phyloP scores from a whole-genome alignment of 2,888 invertebrate genomes.

The Mythimna impura region DNA sequence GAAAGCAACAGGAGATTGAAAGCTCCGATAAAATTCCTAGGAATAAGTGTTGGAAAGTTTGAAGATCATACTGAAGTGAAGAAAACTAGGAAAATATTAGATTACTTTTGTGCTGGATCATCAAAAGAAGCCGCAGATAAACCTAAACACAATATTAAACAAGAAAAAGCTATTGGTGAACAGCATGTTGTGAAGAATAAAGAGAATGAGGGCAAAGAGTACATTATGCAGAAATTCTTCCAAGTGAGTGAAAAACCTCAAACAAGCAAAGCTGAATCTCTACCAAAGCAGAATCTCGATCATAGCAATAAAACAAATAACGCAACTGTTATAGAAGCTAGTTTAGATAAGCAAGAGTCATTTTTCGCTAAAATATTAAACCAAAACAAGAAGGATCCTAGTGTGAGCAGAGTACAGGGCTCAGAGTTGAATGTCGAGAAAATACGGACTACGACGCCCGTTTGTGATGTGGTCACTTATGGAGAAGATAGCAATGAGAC shows the following conservation, averaged over 20 bases:
- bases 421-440: slow-evolving; percentile 41
- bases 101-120: slow-evolving; percentile 89
- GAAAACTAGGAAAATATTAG: slow-evolving; percentile 90
- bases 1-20: slow-evolving; percentile 81
- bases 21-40: slow-evolving; percentile 92
- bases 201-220: slow-evolving; percentile 75
- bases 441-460: slow-evolving; percentile 71
- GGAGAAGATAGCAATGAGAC: slow-evolving; percentile 84
- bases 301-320: slow-evolving; percentile 21
- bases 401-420: slow-evolving; percentile 36
- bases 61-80: slow-evolving; percentile 89
- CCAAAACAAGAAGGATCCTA: slow-evolving; percentile 39
- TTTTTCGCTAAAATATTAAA: slow-evolving; percentile 86
- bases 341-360: slow-evolving; percentile 84
- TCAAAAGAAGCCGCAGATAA: slow-evolving; percentile 72
- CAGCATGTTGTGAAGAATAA: slow-evolving; percentile 38
- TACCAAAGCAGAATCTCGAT: slow-evolving; percentile 6
- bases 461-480: slow-evolving; percentile 74
- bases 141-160: slow-evolving; percentile 53
- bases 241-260: slow-evolving; percentile 59
- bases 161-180: slow-evolving; percentile 26
- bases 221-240: slow-evolving; percentile 78
- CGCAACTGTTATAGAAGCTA: slow-evolving; percentile 68
- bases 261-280: slow-evolving; percentile 2
- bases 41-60: slow-evolving; percentile 95